Evolutionary conservation across 1,140 invertebrate species (phyloP).

Genomic region (Lucilia cuprina): DNA sequence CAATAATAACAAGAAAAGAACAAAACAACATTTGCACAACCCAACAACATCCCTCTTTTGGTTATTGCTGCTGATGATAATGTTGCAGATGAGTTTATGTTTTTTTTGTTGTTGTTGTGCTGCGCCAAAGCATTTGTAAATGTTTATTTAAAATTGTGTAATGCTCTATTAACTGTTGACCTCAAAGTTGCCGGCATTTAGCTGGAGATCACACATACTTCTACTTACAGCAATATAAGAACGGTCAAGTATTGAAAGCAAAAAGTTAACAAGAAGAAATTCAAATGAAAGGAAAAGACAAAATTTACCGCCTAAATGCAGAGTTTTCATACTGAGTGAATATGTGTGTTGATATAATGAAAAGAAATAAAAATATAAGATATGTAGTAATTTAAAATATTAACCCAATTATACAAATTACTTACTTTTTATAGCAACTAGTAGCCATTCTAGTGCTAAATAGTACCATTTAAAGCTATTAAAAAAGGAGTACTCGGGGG

Average conservation of each 20-base stretch:
- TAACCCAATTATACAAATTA: no score
- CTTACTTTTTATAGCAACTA: no score
- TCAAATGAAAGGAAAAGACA: neutral
- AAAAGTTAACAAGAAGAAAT: neutral
- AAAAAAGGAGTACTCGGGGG: no score
- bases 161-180: constrained; percentile 34
- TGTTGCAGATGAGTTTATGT: neutral
- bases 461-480: no score
- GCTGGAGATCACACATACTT: neutral
- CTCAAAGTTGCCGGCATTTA: constrained; percentile 28
- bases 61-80: neutral
- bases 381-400: no score
- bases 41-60: neutral
- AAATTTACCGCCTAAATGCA: neutral
- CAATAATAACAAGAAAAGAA: neutral
- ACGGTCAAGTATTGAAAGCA: neutral
- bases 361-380: no score
- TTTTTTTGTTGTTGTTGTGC: neutral
- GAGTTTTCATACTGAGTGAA: no score
- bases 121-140: neutral
- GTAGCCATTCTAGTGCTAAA: no score
- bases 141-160: constrained; percentile 32
- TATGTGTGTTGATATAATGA: no score
- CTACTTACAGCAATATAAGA: neutral
- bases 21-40: neutral